phyloP scores from a whole-genome alignment of 53 echinoderm and acorn worm species.

The Echinometra lucunter region DNA sequence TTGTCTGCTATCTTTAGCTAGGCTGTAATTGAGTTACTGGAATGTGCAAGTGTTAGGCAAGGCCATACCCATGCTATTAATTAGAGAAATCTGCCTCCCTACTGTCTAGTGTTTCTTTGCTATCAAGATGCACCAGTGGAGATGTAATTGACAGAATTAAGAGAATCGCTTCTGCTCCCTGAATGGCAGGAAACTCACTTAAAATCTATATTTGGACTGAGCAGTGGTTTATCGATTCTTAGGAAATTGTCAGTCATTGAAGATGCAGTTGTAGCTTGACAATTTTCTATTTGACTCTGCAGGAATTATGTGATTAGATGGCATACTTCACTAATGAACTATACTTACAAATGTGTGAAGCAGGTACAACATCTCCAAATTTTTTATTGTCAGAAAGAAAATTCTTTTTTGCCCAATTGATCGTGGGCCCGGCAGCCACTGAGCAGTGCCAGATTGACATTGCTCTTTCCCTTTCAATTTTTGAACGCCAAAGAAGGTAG shows the following conservation, averaged over 20 bases:
- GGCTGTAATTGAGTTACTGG: conserved; percentile 9
- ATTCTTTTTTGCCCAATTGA: no score
- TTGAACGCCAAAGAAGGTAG: no score
- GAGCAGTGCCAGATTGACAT: no score
- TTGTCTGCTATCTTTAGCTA: no score
- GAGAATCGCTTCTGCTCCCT: neutral
- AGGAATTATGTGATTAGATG: neutral
- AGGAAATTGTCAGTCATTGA: neutral
- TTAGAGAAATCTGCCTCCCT: conserved; percentile 17
- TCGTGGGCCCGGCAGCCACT: no score
- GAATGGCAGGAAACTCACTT: conserved; percentile 14
- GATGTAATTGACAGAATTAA: neutral
- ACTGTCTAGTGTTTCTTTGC: neutral
- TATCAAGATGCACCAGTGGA: neutral
- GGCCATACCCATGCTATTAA: conserved; percentile 12
- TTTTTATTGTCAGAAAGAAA: no score
- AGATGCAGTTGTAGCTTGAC: conserved; percentile 3
- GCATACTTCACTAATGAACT: neutral
- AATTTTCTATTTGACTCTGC: neutral
- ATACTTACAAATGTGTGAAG: neutral
- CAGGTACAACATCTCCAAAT: neutral
- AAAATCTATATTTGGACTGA: conserved; percentile 3
- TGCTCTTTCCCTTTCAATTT: no score
- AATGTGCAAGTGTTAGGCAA: neutral
- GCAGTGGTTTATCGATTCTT: neutral